phyloP scores from a whole-genome alignment of 2,113 vertebrate species.

The Semnornis frantzii region DNA sequence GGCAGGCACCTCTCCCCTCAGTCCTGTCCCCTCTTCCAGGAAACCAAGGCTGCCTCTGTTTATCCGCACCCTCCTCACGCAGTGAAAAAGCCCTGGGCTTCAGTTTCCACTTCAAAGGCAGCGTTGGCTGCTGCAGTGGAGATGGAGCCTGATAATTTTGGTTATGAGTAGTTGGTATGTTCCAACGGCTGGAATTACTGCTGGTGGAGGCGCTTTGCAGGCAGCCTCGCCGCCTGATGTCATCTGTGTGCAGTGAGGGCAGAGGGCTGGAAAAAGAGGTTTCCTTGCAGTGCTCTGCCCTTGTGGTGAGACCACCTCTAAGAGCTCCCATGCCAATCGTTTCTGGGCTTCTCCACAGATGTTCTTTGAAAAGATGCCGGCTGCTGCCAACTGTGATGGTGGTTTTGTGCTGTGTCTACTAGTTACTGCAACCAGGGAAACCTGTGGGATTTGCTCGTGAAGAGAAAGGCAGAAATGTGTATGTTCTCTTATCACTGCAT shows the following conservation, averaged over 20 bases:
- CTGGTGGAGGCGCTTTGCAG: neutral
- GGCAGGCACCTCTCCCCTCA: neutral
- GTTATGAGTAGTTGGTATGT: constrained; percentile 49
- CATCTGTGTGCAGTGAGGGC: neutral
- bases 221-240: neutral
- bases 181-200: constrained; percentile 22
- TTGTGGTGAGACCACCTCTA: constrained; percentile 61
- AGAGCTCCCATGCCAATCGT: constrained; percentile 15
- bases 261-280: neutral
- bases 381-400: neutral
- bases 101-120: constrained; percentile 60
- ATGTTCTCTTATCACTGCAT: neutral
- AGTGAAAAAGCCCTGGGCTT: constrained; percentile 23
- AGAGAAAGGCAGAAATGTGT: neutral
- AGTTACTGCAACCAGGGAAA: neutral
- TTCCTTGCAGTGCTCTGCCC: neutral
- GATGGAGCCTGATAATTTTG: constrained; percentile 64
- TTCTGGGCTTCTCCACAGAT: constrained; percentile 1
- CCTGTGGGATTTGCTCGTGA: neutral
- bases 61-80: neutral
- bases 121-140: constrained; percentile 39
- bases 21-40: constrained; percentile 23
- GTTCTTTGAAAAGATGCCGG: constrained; percentile 6
- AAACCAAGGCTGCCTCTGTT: constrained; percentile 15
- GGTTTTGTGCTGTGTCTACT: neutral